Conservation (phyloP, 2,888 invertebrate genomes). For the Empis stercorea region DNA sequence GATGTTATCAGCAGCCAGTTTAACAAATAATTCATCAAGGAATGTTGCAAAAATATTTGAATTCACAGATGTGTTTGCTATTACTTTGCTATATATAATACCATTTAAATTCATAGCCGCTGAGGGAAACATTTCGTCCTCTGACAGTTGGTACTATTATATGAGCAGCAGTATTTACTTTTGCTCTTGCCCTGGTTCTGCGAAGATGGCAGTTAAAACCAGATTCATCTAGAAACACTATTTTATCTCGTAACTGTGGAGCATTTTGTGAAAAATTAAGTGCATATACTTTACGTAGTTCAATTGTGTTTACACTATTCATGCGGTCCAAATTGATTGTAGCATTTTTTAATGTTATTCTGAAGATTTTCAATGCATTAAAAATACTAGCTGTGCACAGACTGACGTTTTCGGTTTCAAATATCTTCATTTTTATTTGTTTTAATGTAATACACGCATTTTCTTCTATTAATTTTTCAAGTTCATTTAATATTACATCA, state of each 20-base stretch:
- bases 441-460: constrained; percentile 1
- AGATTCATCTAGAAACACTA: constrained; percentile 2
- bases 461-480: constrained; percentile 3
- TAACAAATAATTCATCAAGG: not conserved
- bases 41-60: not conserved
- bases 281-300: not conserved
- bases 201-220: constrained; percentile 4
- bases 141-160: not conserved
- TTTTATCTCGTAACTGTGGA: not conserved
- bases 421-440: constrained; percentile 2
- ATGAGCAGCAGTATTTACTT: not conserved
- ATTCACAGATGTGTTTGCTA: not conserved
- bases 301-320: not conserved
- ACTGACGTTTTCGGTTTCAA: not conserved
- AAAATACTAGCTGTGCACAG: not conserved
- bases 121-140: not conserved
- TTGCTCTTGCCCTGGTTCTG: not conserved
- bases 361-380: not conserved
- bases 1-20: not conserved
- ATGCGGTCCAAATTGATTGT: not conserved
- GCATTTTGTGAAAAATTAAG: not conserved
- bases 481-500: constrained; percentile 2
- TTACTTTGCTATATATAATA: not conserved
- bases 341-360: not conserved
- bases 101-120: not conserved